phyloP scores from a whole-genome alignment of 2,113 vertebrate genomes.

The Melierax canorus region DNA sequence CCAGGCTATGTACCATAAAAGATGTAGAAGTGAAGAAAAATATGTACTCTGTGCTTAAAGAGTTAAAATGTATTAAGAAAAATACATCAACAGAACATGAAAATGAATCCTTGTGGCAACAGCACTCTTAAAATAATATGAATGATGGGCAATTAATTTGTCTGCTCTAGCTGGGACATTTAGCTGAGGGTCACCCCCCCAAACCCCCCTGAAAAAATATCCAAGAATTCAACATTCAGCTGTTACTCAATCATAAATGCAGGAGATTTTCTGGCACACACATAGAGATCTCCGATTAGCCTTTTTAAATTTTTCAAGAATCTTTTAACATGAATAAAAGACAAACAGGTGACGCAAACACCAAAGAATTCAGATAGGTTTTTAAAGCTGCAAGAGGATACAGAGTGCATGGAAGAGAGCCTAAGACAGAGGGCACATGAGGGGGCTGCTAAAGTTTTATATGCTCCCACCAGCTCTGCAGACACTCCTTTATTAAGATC shows the following conservation, averaged over 20 bases:
- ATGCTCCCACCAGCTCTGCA: neutral
- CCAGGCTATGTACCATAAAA: neutral
- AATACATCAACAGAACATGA: neutral
- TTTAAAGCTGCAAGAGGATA: neutral
- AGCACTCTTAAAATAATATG: neutral
- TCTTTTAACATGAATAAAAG: conserved; percentile 41
- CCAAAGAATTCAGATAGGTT: conserved; percentile 34
- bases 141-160: neutral
- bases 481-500: neutral
- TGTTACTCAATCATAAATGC: conserved; percentile 27
- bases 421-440: neutral
- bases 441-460: neutral
- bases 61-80: neutral
- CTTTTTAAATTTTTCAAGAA: conserved; percentile 43
- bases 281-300: neutral
- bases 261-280: conserved; percentile 27
- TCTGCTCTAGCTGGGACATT: neutral
- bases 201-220: neutral
- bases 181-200: neutral
- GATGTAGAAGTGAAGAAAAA: neutral
- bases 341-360: conserved; percentile 57
- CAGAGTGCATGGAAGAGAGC: neutral
- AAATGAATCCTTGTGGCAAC: conserved; percentile 3
- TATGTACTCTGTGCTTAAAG: neutral
- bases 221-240: conserved; percentile 7